Percentiles rank a stretch among this genome's conserved stretches.
Evolutionary conservation across 2,888 invertebrate species (phyloP).

Genomic region (Hemicrepidius hirtus): DNA sequence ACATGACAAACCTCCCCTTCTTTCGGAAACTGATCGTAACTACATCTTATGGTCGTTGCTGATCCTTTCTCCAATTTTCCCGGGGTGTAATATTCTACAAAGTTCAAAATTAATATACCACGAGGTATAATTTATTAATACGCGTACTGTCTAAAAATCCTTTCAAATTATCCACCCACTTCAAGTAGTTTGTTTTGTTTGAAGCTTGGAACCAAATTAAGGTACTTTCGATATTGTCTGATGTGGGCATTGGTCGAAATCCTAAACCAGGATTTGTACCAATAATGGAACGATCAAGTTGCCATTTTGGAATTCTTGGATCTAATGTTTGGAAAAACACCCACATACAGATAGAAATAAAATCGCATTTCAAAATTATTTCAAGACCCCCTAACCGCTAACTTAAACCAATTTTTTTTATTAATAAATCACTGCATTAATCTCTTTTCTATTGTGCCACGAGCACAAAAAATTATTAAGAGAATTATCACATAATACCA

Average conservation of each 20-base stretch:
- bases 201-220: conserved; percentile 96
- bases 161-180: conserved; percentile 86
- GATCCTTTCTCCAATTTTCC: conserved; percentile 70
- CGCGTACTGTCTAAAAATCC: conserved; percentile 85
- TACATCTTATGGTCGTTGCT: conserved; percentile 68
- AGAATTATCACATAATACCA: too few species aligned
- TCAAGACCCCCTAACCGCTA: too few species aligned
- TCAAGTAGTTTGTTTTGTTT: conserved; percentile 82
- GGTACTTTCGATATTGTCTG: conserved; percentile 92
- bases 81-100: conserved; percentile 69
- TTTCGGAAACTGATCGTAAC: conserved; percentile 66
- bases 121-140: not conserved
- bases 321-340: conserved; percentile 94
- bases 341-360: conserved; percentile 96
- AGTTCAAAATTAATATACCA: too few species aligned
- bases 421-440: too few species aligned
- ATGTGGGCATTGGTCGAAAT: conserved; percentile 93
- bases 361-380: too few species aligned
- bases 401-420: too few species aligned
- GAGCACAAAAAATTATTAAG: too few species aligned
- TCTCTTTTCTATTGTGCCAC: too few species aligned
- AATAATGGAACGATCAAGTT: conserved; percentile 88
- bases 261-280: conserved; percentile 98
- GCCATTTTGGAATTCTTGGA: conserved; percentile 93
- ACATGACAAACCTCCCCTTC: conserved; percentile 89